These are phyloP conservation scores for Conopomorpha cramerella DNA, from an alignment of 1,140 invertebrate genomes.

Conservation along the genomic window DNA sequence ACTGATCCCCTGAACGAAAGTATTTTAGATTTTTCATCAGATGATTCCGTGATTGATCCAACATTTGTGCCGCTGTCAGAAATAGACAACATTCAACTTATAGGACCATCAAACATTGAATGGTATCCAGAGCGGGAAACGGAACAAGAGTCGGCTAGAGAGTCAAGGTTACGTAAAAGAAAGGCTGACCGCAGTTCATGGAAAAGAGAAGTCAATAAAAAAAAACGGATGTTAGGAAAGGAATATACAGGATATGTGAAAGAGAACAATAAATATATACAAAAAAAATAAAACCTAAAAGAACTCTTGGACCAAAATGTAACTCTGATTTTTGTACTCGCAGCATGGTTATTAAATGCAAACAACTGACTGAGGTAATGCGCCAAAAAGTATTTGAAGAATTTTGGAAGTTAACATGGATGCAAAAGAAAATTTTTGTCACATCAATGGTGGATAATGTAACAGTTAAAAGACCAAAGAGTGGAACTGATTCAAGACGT, in stretches of 20 bases:
- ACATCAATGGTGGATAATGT: conserved; percentile 8
- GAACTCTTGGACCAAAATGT: conserved; percentile 10
- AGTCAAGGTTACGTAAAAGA: too few relatives aligned
- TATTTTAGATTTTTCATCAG: conserved; percentile 8
- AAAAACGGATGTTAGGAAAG: conserved; percentile 4
- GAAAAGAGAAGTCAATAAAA: conserved; percentile 6
- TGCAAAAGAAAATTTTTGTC: conserved; percentile 9
- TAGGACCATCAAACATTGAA: too few relatives aligned
- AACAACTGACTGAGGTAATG: conserved; percentile 7
- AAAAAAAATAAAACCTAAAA: conserved; percentile 6
- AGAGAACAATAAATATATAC: conserved; percentile 5
- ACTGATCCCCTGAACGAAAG: too few relatives aligned
- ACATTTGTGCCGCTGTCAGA: conserved; percentile 7
- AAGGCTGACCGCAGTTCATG: too few relatives aligned
- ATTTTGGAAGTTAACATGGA: conserved; percentile 10
- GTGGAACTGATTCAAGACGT: conserved; percentile 10
- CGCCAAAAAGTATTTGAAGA: conserved; percentile 10
- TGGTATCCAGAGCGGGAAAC: conserved; percentile 3
- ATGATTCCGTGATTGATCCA: conserved; percentile 9
- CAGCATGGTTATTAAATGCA: conserved; percentile 5
- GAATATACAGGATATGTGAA: conserved; percentile 8
- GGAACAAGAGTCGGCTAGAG: conserved; percentile 4
- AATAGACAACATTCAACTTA: conserved; percentile 7
- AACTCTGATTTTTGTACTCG: too few relatives aligned
- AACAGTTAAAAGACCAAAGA: conserved; percentile 4